Conservation (phyloP, 2,888 invertebrate genomes). For the Drosophila tanythrix region DNA sequence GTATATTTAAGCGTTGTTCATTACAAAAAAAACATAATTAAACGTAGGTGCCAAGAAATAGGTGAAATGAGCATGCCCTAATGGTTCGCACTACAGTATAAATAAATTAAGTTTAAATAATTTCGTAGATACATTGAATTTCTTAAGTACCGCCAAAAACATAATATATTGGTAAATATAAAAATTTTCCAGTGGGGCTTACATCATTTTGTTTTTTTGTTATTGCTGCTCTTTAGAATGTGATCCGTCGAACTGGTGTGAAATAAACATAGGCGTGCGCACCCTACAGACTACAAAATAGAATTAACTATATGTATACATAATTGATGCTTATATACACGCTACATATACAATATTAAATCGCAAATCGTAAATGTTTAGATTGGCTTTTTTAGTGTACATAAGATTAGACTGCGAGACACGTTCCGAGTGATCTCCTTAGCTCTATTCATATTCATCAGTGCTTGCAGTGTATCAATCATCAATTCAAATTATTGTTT, state of each 20-base stretch:
- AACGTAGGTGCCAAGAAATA: conserved; percentile 48
- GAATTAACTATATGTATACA: conserved; percentile 57
- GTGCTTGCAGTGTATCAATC: conserved; percentile 36
- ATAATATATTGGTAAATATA: conserved; percentile 18
- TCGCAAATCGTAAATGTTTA: conserved; percentile 46
- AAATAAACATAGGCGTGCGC: conserved; percentile 62
- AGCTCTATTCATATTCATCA: conserved; percentile 48
- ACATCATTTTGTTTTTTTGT: conserved; percentile 9
- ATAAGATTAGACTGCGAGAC: conserved; percentile 31
- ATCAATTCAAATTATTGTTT: conserved; percentile 38
- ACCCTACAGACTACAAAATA: conserved; percentile 66
- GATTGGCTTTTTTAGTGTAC: conserved; percentile 29
- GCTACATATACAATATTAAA: conserved; percentile 37
- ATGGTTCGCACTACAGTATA: conserved; percentile 37
- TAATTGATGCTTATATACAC: conserved; percentile 40
- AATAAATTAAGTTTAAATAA: conserved; percentile 67
- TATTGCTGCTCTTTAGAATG: conserved; percentile 41
- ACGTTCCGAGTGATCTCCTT: conserved; percentile 28
- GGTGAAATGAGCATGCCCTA: conserved; percentile 50
- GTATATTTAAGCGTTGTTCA: conserved; percentile 41
- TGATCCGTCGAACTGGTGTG: conserved; percentile 37
- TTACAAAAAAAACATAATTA: conserved; percentile 66
- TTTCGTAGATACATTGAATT: conserved; percentile 31
- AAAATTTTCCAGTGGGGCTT: conserved; percentile 27
- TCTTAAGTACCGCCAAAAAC: conserved; percentile 65